Evolutionary conservation across 2,113 vertebrate species (phyloP).

Genomic region (Tamias sibiricus): DNA sequence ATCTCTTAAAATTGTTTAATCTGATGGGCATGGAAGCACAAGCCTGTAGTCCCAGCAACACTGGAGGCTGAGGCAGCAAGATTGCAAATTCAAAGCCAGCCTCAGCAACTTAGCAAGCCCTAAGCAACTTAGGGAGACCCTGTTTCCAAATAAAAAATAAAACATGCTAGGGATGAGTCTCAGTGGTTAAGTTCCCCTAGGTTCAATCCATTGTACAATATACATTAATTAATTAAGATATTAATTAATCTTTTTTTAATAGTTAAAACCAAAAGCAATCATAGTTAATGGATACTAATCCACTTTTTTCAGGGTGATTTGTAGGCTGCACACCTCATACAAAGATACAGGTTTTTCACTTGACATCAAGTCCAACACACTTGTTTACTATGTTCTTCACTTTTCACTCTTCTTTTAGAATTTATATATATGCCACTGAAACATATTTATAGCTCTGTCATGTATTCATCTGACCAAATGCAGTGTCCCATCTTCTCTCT

Average conservation of each 20-base stretch:
- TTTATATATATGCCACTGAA: background rate
- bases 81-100: background rate
- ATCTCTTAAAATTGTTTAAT: background rate
- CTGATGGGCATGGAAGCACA: too few species aligned
- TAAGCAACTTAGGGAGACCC: too few species aligned
- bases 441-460: background rate
- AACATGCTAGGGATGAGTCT: too few species aligned
- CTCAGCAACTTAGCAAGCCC: too few species aligned
- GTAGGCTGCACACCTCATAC: background rate
- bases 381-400: too few species aligned
- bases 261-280: too few species aligned
- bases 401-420: background rate
- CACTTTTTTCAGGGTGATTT: background rate
- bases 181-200: too few species aligned
- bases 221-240: too few species aligned
- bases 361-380: background rate
- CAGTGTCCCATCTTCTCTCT: background rate
- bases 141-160: too few species aligned
- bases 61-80: background rate
- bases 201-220: too few species aligned
- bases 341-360: background rate
- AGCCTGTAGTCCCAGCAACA: too few species aligned
- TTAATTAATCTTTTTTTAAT: too few species aligned
- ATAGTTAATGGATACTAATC: background rate
- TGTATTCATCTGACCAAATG: background rate